Evolutionary conservation across 2,888 invertebrate genomes (phyloP).

Genomic region (Yponomeuta plumbellus): DNA sequence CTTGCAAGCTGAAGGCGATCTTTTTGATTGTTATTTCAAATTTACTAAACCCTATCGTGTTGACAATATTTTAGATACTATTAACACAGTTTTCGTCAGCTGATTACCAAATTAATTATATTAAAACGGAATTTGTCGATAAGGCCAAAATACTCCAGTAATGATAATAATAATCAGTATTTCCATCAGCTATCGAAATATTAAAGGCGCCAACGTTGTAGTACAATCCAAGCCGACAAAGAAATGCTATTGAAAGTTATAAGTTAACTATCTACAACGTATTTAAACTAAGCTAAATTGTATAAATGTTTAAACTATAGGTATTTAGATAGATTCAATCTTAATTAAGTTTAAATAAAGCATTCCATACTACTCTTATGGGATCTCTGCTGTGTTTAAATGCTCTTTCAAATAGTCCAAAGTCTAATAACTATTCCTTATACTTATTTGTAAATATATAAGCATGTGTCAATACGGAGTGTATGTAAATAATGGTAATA

Average conservation of each 20-base stretch:
- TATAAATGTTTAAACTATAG: constrained; percentile 30
- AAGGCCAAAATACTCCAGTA: neutral
- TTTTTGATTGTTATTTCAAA: too few species aligned
- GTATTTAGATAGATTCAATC: constrained; percentile 67
- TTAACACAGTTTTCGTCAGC: neutral
- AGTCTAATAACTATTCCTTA: constrained; percentile 44
- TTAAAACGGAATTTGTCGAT: constrained; percentile 5
- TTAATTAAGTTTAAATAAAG: constrained; percentile 59
- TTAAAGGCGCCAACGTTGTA: constrained; percentile 9
- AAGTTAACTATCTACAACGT: constrained; percentile 28
- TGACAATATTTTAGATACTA: constrained; percentile 51
- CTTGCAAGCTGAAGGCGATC: too few species aligned
- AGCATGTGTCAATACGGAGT: neutral
- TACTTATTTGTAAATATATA: constrained; percentile 58
- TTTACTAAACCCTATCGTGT: constrained; percentile 35
- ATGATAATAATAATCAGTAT: constrained; percentile 14
- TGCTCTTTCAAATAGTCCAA: constrained; percentile 63
- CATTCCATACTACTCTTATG: constrained; percentile 72
- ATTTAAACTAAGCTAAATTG: constrained; percentile 22
- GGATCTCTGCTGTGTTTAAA: constrained; percentile 74
- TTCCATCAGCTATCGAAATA: neutral
- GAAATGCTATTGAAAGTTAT: constrained; percentile 37
- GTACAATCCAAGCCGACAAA: constrained; percentile 19
- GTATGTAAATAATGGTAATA: neutral
- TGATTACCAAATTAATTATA: constrained; percentile 20